These are phyloP conservation scores for Corynorhinus townsendii DNA, from an alignment of 2,113 vertebrate species.

Conservation along the genomic window DNA sequence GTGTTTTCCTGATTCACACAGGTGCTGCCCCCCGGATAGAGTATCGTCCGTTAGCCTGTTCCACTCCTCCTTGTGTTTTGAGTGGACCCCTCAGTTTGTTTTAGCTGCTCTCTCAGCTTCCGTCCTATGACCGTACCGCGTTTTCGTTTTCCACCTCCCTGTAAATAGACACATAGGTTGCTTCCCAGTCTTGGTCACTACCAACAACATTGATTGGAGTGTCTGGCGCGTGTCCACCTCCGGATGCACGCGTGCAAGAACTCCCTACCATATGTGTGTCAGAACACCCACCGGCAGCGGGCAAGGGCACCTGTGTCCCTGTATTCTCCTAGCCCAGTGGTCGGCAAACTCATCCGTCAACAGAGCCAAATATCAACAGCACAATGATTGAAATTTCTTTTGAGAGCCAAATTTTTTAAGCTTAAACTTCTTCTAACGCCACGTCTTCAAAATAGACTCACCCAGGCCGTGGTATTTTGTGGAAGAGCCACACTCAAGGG, in stretches of 20 bases:
- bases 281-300: background rate
- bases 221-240: background rate
- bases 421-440: no score
- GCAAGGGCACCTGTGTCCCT: fast-evolving
- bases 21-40: background rate
- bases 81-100: background rate
- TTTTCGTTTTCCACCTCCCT: background rate
- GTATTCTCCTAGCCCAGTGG: background rate
- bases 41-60: background rate
- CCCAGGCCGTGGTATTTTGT: no score
- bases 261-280: background rate
- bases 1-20: background rate
- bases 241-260: background rate
- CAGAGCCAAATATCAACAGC: no score
- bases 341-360: no score
- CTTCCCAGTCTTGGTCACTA: background rate
- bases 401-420: no score
- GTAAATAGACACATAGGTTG: background rate
- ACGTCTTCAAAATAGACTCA: no score
- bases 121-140: background rate
- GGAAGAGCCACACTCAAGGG: no score
- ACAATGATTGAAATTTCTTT: no score
- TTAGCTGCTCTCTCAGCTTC: background rate
- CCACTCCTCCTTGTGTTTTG: background rate
- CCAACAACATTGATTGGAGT: background rate